Conservation (phyloP, 2,888 invertebrate species). For the Periphyllus acericola region DNA sequence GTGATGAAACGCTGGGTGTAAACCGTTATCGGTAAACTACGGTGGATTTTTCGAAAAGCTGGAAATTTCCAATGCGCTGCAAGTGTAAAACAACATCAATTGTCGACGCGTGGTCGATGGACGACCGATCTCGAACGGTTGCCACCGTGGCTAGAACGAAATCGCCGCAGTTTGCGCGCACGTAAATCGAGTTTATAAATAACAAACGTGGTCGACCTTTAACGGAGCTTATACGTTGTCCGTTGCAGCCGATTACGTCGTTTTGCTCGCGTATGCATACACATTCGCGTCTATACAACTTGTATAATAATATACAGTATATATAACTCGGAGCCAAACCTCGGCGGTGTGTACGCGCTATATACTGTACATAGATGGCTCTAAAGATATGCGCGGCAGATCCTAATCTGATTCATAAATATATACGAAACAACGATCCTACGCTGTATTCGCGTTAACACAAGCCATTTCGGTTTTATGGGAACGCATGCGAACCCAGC, state of each 20-base stretch:
- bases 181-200: too few species aligned
- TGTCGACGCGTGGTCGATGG: too few species aligned
- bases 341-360: not conserved
- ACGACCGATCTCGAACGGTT: too few species aligned
- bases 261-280: not conserved
- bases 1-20: too few species aligned
- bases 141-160: too few species aligned
- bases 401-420: not conserved
- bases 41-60: too few species aligned
- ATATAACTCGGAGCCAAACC: not conserved
- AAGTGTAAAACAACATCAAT: too few species aligned
- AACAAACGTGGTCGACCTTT: not conserved
- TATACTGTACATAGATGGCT: not conserved
- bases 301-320: not conserved
- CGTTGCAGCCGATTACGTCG: not conserved
- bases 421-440: not conserved
- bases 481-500: not conserved
- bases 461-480: not conserved
- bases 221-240: not conserved
- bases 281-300: not conserved
- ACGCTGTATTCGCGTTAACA: conserved; percentile 9
- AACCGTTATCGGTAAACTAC: too few species aligned
- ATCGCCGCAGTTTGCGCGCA: too few species aligned
- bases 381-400: not conserved
- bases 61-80: too few species aligned